Base-by-base conservation (phyloP, 2,113 vertebrate genomes). In the Bubo scandiacus region DNA sequence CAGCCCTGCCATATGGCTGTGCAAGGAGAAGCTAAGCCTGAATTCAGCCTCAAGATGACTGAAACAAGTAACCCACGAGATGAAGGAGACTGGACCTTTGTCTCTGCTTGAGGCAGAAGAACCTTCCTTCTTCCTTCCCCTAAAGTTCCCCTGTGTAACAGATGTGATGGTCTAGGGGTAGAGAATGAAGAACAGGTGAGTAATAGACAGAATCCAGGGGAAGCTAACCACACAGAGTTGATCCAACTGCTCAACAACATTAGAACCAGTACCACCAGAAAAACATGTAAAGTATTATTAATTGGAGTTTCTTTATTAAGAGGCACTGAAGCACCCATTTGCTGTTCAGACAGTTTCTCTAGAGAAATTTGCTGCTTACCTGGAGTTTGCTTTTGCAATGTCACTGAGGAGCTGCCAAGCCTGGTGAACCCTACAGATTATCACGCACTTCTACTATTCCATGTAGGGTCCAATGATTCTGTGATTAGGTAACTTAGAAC, bases 401-500 rank as follows among this genome's bases (percentile, higher is more conserved):
- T 51, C 32, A 59, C 14, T 5, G 11, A 57, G 32, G 49, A 13
- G 17, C 55, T 74, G 66, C 47, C 16, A 7, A 74, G 54, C 49
- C 26, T 52, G 82, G 23, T 5, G 32, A 63, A 59, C 10, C 18
- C 40, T 57, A 74, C 32, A 91, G 42, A 27, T 15, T 1, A 36
- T 36, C 55, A 29, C 5, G 5, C 5, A 4, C 8, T 51, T 11
- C 25, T 55, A 6, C 8, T 36, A 0, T 19, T 21, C 43, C 36
- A 12, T 0, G 3, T 2, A 36, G 51, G 22, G 36, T 14, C 61
- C 5, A 8, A 66, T 1, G 1, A 67, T 22, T n/a, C 34, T 19
- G 54, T 0, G 1, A 66, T 1, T 3, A 73, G 51, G 51, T 17
- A 36, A 43, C 32, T 51, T 25, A 57, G 43, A n/a, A 52, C 27